phyloP scores from a whole-genome alignment of 2,797 vertebrate species.

The Enteromius viviparus region DNA sequence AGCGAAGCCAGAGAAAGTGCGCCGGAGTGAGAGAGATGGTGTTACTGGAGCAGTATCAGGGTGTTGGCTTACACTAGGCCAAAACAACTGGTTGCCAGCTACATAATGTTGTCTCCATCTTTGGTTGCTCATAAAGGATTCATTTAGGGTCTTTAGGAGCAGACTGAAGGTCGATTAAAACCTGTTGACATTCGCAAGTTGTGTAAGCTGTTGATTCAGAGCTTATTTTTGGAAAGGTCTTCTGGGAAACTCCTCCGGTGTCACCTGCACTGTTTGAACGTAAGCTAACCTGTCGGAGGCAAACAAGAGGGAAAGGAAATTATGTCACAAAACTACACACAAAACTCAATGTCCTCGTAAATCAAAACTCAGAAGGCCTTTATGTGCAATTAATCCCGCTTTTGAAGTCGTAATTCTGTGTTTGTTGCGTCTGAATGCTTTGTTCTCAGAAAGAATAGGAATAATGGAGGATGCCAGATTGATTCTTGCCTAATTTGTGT shows the following conservation, averaged over 20 bases:
- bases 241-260: slow-evolving; percentile 23
- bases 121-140: slow-evolving; percentile 13
- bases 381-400: too few relatives aligned
- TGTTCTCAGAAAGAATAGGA: neutral
- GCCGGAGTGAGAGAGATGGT: neutral
- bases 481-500: neutral
- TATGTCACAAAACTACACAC: neutral
- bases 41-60: slow-evolving; percentile 23
- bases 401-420: neutral
- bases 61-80: slow-evolving; percentile 10
- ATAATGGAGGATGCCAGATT: neutral
- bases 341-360: neutral
- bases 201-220: slow-evolving; percentile 17
- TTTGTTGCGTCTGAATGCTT: neutral
- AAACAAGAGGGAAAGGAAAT: slow-evolving; percentile 14
- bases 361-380: neutral
- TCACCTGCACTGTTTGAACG: slow-evolving; percentile 18
- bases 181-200: slow-evolving; percentile 23
- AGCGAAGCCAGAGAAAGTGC: neutral
- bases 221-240: slow-evolving; percentile 42
- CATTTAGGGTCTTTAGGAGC: neutral
- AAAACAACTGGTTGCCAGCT: slow-evolving; percentile 1
- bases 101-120: slow-evolving; percentile 10
- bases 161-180: neutral
- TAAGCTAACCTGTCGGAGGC: slow-evolving; percentile 2